Percentiles rank a stretch among this genome's conserved stretches.
phyloP scores from a whole-genome alignment of 2,888 invertebrate genomes.

The Drosophila melanocephala region DNA sequence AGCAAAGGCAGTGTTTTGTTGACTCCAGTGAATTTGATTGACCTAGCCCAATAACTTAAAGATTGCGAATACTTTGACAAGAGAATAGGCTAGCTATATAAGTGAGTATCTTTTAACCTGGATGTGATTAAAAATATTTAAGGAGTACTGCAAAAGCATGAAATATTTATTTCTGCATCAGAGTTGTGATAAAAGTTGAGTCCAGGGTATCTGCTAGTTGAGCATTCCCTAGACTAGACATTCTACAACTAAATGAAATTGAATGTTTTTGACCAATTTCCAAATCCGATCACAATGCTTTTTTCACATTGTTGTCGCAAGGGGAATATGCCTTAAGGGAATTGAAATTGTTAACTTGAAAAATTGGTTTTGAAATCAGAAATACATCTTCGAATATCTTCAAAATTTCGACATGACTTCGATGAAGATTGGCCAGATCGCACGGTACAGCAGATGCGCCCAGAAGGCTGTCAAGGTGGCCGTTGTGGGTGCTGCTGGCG shows the following conservation, averaged over 20 bases:
- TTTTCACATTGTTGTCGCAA: too few relatives aligned
- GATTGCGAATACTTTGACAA: neutral
- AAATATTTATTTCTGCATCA: neutral
- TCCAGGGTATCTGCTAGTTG: neutral
- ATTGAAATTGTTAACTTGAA: neutral
- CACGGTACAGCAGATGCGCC: neutral
- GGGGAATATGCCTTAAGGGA: neutral
- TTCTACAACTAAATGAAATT: neutral
- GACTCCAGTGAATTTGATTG: neutral
- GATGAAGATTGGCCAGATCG: neutral
- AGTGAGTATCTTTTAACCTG: neutral
- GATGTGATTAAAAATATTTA: neutral
- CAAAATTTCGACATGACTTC: neutral
- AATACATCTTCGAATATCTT: neutral
- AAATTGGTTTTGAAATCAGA: neutral
- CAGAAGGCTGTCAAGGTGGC: slow-evolving; percentile 92
- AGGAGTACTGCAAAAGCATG: too few relatives aligned
- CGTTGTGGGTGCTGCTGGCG: slow-evolving; percentile 97
- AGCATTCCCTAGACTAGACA: neutral
- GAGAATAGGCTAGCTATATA: too few relatives aligned
- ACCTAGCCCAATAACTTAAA: neutral
- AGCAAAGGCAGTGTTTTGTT: neutral
- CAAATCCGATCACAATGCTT: neutral
- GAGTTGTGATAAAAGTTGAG: neutral
- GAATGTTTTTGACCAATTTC: neutral